Percentiles rank a stretch among this genome's conserved stretches.
Evolutionary conservation across 1,140 invertebrate genomes (phyloP).

Genomic region (Himalopsyche phryganea): DNA sequence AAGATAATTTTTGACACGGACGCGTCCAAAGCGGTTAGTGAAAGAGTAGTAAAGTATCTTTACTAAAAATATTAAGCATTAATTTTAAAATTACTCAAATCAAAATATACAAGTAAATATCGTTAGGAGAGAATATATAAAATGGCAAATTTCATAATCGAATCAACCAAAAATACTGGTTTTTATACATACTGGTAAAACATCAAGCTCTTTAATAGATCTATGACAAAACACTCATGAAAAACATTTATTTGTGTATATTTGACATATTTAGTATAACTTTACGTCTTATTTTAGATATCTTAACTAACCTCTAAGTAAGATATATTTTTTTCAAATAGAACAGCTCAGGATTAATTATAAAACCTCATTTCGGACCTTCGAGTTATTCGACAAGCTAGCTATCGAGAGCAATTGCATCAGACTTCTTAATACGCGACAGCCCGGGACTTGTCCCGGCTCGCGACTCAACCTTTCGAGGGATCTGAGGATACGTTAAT

Average conservation of each 20-base stretch:
- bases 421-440: conserved; percentile 22
- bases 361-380: conserved; percentile 20
- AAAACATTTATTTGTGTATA: conserved; percentile 34
- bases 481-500: conserved; percentile 19
- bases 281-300: conserved; percentile 29
- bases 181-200: conserved; percentile 10
- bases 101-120: too few species aligned
- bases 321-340: conserved; percentile 29
- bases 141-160: too few species aligned
- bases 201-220: conserved; percentile 28
- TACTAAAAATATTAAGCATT: too few species aligned
- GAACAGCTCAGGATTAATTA: conserved; percentile 28
- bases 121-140: too few species aligned
- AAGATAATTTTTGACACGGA: too few species aligned
- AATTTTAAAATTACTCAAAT: too few species aligned
- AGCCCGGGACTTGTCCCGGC: not conserved
- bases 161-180: too few species aligned
- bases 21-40: too few species aligned
- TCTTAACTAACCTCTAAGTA: conserved; percentile 31
- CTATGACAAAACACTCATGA: conserved; percentile 33
- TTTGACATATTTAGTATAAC: conserved; percentile 31
- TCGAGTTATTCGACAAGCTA: conserved; percentile 25
- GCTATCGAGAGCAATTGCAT: conserved; percentile 26
- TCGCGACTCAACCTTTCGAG: conserved; percentile 1
- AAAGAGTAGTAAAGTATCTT: too few species aligned